Conservation (phyloP, 2,797 vertebrate genomes). For the Novumbra hubbsi region DNA sequence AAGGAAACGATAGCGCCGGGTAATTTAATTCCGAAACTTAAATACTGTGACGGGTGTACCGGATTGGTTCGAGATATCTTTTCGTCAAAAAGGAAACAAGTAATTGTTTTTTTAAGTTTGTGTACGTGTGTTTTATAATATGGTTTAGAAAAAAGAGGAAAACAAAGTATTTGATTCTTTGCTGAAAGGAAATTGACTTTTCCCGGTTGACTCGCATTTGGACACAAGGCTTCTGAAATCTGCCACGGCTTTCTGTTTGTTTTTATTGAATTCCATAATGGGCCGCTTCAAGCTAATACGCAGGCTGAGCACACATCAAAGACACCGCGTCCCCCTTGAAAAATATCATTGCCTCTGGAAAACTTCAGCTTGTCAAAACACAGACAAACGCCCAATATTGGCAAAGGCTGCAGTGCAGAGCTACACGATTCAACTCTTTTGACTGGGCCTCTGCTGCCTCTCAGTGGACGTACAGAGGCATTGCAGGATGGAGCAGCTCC, state of each 20-base stretch:
- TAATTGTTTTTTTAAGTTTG: conserved; percentile 61
- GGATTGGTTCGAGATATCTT: conserved; percentile 49
- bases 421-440: background rate
- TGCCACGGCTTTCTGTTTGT: conserved; percentile 57
- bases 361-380: conserved; percentile 51
- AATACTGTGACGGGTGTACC: conserved; percentile 43
- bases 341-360: conserved; percentile 53
- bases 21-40: conserved; percentile 66
- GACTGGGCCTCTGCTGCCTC: conserved; percentile 58
- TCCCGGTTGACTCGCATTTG: conserved; percentile 33
- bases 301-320: conserved; percentile 51
- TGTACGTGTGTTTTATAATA: conserved; percentile 52
- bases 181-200: conserved; percentile 68
- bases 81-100: conserved; percentile 43
- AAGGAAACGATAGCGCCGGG: conserved; percentile 53
- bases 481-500: background rate
- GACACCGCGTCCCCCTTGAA: conserved; percentile 15
- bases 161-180: conserved; percentile 51
- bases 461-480: conserved; percentile 42
- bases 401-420: background rate
- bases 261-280: conserved; percentile 64
- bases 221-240: conserved; percentile 50
- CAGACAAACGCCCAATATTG: conserved; percentile 33
- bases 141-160: conserved; percentile 31
- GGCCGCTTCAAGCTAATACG: conserved; percentile 50